Conservation (phyloP, 1,140 invertebrate genomes). For the Ylistrum balloti region DNA sequence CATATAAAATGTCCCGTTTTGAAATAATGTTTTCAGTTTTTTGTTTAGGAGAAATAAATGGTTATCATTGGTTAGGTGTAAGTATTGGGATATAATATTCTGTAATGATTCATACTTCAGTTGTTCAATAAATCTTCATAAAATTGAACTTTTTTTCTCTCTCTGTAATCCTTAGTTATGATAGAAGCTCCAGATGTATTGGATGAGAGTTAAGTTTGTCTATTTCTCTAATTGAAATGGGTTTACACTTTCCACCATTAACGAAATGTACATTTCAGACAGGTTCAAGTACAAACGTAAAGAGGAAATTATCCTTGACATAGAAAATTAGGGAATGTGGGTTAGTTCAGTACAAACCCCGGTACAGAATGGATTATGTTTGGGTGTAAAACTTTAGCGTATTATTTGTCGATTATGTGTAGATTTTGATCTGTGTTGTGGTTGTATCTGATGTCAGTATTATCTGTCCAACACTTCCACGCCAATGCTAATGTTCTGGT, state of each 20-base stretch:
- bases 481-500: neutral
- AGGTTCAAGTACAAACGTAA: constrained; percentile 13
- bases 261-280: neutral
- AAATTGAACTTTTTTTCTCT: neutral
- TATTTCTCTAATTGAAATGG: constrained; percentile 7
- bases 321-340: neutral
- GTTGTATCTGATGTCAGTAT: neutral
- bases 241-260: neutral
- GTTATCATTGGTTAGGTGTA: too few species aligned
- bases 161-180: neutral
- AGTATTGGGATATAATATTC: too few species aligned
- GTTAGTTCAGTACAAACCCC: neutral
- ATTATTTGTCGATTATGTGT: neutral
- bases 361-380: neutral
- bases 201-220: neutral
- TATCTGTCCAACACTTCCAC: constrained; percentile 5
- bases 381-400: constrained; percentile 17
- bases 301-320: constrained; percentile 23
- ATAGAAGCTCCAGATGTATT: neutral
- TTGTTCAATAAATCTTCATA: neutral
- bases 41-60: too few species aligned
- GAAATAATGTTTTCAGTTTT: too few species aligned
- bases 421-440: constrained; percentile 6
- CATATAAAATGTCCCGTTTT: too few species aligned
- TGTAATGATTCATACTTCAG: neutral